Percentiles rank a stretch among this genome's conserved stretches.
phyloP scores from a whole-genome alignment of 1,140 invertebrate genomes.

The Lerema accius region DNA sequence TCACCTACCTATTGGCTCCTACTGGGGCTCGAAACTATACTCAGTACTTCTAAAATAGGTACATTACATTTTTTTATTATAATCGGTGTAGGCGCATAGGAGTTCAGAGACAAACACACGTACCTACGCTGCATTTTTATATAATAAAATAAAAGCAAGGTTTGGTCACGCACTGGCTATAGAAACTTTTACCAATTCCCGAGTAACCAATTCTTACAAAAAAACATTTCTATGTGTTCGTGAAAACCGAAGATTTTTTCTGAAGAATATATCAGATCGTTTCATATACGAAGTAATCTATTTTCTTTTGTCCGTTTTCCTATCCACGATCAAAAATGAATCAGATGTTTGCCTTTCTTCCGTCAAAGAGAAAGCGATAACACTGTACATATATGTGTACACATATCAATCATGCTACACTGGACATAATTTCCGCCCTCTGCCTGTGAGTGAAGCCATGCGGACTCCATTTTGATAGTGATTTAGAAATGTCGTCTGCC shows the following conservation, averaged over 20 bases:
- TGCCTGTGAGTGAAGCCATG: background rate
- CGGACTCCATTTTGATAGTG: background rate
- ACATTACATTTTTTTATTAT: too few relatives aligned
- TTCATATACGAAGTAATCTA: background rate
- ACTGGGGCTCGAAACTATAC: too few relatives aligned
- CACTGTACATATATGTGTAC: background rate
- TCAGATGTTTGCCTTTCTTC: conserved; percentile 4
- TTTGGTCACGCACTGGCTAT: too few relatives aligned
- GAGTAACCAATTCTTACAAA: too few relatives aligned
- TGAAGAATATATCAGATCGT: background rate
- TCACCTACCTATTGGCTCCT: too few relatives aligned
- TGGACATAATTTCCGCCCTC: background rate
- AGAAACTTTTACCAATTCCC: too few relatives aligned
- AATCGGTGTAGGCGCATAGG: too few relatives aligned
- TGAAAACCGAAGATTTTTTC: background rate
- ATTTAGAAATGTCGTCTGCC: background rate
- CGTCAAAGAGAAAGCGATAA: conserved; percentile 4
- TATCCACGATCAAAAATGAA: background rate
- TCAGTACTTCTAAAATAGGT: too few relatives aligned
- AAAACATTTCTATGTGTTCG: too few relatives aligned
- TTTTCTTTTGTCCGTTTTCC: conserved; percentile 4
- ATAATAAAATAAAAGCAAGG: too few relatives aligned
- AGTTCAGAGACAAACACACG: too few relatives aligned
- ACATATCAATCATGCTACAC: background rate
- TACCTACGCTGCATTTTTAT: too few relatives aligned